Conservation (phyloP, 2,888 invertebrate genomes). For the Metopia argyrocephala region DNA sequence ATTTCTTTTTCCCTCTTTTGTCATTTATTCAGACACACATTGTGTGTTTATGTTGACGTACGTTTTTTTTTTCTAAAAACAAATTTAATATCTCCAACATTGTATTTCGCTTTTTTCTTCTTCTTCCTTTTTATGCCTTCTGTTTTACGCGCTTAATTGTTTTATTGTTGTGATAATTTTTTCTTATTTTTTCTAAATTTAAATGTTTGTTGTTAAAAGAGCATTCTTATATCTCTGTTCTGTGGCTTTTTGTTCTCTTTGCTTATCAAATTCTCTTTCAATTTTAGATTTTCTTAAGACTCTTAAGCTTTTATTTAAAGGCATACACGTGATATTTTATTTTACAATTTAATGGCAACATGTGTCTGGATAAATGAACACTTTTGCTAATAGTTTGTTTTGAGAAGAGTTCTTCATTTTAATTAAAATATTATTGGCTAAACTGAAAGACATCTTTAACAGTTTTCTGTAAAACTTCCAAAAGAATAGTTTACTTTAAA, state of each 20-base stretch:
- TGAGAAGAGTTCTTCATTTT: background rate
- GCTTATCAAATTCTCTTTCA: slow-evolving; percentile 4
- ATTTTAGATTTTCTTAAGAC: background rate
- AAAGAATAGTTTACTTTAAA: no score
- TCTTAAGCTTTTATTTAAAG: background rate
- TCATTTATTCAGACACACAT: slow-evolving; percentile 17
- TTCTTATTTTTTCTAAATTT: no score
- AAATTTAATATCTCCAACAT: slow-evolving; percentile 16
- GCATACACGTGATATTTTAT: background rate
- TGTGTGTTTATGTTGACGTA: background rate
- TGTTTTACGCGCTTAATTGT: background rate
- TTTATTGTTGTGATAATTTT: slow-evolving; percentile 12
- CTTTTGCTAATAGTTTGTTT: background rate
- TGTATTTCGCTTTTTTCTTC: background rate
- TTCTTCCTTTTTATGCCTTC: background rate
- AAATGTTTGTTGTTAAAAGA: background rate
- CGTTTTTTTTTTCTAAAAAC: background rate
- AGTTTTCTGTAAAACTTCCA: no score
- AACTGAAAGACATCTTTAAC: no score
- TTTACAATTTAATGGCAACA: slow-evolving; percentile 36
- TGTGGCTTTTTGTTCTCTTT: background rate
- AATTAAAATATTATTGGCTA: background rate
- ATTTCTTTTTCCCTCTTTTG: slow-evolving; percentile 1
- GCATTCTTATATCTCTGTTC: background rate
- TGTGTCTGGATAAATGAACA: slow-evolving; percentile 33